Evolutionary conservation across 2,888 invertebrate genomes (phyloP).

Genomic region (Neelides folsomi): DNA sequence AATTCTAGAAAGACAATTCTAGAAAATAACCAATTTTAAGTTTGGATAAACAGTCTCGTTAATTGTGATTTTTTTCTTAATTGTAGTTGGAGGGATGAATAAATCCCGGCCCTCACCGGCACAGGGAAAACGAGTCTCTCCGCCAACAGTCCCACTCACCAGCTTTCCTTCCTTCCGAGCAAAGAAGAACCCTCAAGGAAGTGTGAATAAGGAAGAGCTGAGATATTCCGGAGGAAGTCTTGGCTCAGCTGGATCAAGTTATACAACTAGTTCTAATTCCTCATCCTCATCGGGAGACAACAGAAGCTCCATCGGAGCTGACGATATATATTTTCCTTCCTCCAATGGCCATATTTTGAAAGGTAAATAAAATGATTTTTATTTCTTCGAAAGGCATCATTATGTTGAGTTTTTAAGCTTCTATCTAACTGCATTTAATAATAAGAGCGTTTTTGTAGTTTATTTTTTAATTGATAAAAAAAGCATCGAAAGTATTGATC

Average conservation of each 20-base stretch:
- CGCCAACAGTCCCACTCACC: slow-evolving; percentile 19
- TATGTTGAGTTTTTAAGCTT: too few species aligned
- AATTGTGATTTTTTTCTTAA: slow-evolving; percentile 1
- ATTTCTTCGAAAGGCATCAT: too few species aligned
- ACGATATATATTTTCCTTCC: slow-evolving; percentile 18
- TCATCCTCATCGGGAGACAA: slow-evolving; percentile 14
- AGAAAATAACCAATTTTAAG: too few species aligned
- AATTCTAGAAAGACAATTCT: too few species aligned
- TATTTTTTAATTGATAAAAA: too few species aligned
- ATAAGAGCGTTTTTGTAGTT: too few species aligned
- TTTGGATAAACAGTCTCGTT: too few species aligned
- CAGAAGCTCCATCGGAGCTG: slow-evolving; percentile 19
- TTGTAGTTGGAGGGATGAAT: slow-evolving; percentile 23
- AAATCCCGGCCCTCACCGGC: slow-evolving; percentile 22
- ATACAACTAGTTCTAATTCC: slow-evolving; percentile 6
- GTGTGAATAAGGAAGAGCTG: slow-evolving; percentile 11
- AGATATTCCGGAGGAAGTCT: slow-evolving; percentile 18
- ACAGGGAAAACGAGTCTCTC: slow-evolving; percentile 22
- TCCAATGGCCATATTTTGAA: slow-evolving; percentile 13
- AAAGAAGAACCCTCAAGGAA: slow-evolving; percentile 16
- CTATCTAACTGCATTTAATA: too few species aligned
- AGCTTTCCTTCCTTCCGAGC: slow-evolving; percentile 25
- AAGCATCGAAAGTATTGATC: too few species aligned
- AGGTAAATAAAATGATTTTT: slow-evolving; percentile 9
- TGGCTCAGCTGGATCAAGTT: slow-evolving; percentile 18